A percentile compares a stretch with the other conserved stretches of the same genome.
These are phyloP conservation scores for Prunella fulvescens DNA, from an alignment of 2,113 vertebrate species.

Conservation along the genomic window DNA sequence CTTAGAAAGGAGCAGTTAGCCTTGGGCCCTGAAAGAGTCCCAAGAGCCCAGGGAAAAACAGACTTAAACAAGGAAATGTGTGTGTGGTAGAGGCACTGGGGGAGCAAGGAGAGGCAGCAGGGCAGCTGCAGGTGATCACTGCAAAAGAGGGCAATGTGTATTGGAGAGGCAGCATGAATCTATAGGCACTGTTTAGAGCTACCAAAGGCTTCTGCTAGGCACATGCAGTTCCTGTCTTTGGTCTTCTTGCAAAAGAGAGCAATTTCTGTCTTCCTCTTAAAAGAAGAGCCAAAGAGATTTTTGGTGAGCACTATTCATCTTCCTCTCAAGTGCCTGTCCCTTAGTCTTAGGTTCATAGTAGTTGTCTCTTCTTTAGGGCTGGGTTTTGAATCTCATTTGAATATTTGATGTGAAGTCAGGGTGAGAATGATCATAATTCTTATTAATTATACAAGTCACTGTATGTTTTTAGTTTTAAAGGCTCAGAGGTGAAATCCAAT, in stretches of 20 bases:
- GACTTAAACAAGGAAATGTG: neutral
- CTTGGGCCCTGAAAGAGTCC: neutral
- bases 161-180: neutral
- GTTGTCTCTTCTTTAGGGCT: neutral
- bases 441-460: neutral
- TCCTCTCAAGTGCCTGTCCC: neutral
- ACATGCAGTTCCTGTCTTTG: neutral
- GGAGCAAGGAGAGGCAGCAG: neutral
- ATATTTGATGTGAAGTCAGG: neutral
- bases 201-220: neutral
- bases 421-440: neutral
- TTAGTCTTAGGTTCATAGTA: neutral
- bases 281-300: neutral
- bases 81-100: fast-evolving
- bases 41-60: neutral
- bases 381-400: neutral
- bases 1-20: slow-evolving; percentile 50
- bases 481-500: neutral
- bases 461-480: neutral
- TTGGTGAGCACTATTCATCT: neutral
- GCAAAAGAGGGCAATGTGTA: neutral
- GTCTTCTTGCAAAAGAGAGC: neutral
- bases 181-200: neutral
- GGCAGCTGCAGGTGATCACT: neutral
- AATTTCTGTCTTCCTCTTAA: neutral